Evolutionary conservation across 2,797 vertebrate genomes (phyloP), one percentile per base, ranked within the genome.

Genomic region (Danio albolineatus): DNA sequence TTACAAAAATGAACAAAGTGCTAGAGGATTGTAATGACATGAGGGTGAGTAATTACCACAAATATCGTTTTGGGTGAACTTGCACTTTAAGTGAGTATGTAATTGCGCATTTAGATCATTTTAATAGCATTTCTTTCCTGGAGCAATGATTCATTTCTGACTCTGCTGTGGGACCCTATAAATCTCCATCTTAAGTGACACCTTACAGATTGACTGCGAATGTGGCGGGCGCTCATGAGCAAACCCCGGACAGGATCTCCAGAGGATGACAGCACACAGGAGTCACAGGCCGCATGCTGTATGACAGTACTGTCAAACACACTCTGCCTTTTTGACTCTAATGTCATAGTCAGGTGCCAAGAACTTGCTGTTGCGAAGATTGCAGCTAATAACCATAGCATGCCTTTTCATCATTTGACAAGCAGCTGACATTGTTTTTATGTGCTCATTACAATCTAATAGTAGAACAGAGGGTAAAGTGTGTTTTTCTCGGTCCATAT

Each of bases 291-390:
- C 51, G 48, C 10, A 72, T 28, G 21, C 67, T 56, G 16, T 7
- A 54, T 73, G 77, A 79, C 57, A 72, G 67, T 28, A 28, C 43
- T 71, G 66, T 72, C 39, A 38, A 62, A 72, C 67, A 72, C 48
- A 36, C 57, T 71, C 56, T 54, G 5, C 43, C 21, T 71, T 72
- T 62, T 72, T 44, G 5, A 61, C 57, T 54, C 10, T 62, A 43
- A 62, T 72, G 57, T 64, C 48, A 72, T 41, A 61, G 76, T 49
- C 54, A 70, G 7, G 41, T 69, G 54, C 61, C 39, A 53, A 39
- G 28, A 74, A 56, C 49, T 65, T 54, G 19, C 60, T 48, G 41
- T 54, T 6, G 10, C 54, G n/a, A 38, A 54, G 28, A 76, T 36
- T 19, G 21, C 60, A 21, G 1, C 13, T 53, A 56, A 61, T 78